A percentile compares a stretch with the other conserved stretches of the same genome.
Evolutionary conservation across 64 coral and sea anemone genomes (phyloP).

Genomic region (Stylophora pistillata): DNA sequence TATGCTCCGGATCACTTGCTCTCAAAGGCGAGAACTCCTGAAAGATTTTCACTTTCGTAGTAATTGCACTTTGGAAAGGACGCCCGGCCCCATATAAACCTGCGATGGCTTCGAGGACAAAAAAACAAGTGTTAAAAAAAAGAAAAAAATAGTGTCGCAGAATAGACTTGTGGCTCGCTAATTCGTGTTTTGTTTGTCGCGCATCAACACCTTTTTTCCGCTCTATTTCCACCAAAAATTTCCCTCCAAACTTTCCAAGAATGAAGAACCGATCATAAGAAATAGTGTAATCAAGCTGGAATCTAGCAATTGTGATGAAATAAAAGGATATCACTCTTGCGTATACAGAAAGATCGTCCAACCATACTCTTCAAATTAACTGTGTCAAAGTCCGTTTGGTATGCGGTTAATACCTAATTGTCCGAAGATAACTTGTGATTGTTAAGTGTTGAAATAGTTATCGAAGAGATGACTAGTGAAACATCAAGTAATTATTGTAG

Average conservation of each 20-base stretch:
- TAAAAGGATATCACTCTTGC: background rate
- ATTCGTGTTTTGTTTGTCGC: too few species aligned
- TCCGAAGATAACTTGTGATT: background rate
- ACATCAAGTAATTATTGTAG: too few species aligned
- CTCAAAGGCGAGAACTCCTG: background rate
- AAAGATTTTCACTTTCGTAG: too few species aligned
- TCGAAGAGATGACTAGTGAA: background rate
- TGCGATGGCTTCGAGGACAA: background rate
- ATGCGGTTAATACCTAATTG: background rate
- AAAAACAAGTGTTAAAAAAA: background rate
- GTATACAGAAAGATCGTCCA: background rate
- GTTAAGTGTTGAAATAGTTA: background rate
- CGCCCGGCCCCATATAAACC: background rate
- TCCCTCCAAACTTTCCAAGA: too few species aligned
- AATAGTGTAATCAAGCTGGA: too few species aligned
- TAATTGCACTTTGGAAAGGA: background rate
- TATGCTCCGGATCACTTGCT: background rate
- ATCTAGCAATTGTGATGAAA: too few species aligned
- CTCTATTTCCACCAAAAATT: too few species aligned
- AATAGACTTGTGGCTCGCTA: too few species aligned
- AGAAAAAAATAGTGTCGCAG: background rate
- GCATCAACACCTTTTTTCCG: too few species aligned
- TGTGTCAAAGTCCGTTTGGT: constrained; percentile 3
- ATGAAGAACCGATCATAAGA: too few species aligned
- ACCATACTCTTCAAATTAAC: background rate